phyloP scores from a whole-genome alignment of 2,797 vertebrate genomes.

The Pseudomugil gertrudae region DNA sequence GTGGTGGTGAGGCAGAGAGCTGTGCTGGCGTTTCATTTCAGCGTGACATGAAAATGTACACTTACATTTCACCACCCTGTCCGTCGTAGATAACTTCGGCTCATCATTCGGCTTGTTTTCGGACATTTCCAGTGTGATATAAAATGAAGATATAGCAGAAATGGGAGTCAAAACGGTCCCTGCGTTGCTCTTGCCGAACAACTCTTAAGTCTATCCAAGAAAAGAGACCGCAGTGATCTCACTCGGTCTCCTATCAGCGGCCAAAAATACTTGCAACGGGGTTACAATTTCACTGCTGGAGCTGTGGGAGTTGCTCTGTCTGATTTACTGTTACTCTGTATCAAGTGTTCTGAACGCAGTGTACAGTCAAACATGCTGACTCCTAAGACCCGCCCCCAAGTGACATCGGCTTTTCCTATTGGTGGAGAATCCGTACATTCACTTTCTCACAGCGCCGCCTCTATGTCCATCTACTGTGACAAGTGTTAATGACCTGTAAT shows the following conservation, averaged over 20 bases:
- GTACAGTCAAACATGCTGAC: conserved; percentile 61
- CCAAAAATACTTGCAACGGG: conserved; percentile 84
- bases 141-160: conserved; percentile 69
- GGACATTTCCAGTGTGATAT: conserved; percentile 93
- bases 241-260: conserved; percentile 77
- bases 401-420: conserved; percentile 43
- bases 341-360: conserved; percentile 73
- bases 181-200: conserved; percentile 74
- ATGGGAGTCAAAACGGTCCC: conserved; percentile 67
- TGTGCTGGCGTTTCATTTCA: conserved; percentile 23
- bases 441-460: conserved; percentile 41
- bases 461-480: conserved; percentile 39
- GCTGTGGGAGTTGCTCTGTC: conserved; percentile 75
- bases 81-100: conserved; percentile 97
- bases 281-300: conserved; percentile 80
- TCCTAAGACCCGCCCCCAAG: conserved; percentile 43
- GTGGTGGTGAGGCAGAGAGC: conserved; percentile 19
- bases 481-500: conserved; percentile 20
- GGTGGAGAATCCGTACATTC: conserved; percentile 38
- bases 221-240: conserved; percentile 79
- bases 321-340: conserved; percentile 84
- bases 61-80: conserved; percentile 97
- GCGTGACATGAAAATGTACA: conserved; percentile 39
- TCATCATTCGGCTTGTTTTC: conserved; percentile 95
- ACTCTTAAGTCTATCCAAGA: conserved; percentile 73